A percentile compares a stretch with the other conserved stretches of the same genome.
Evolutionary conservation across 2,888 invertebrate genomes (phyloP).

Genomic region (Nomada ferruginata): DNA sequence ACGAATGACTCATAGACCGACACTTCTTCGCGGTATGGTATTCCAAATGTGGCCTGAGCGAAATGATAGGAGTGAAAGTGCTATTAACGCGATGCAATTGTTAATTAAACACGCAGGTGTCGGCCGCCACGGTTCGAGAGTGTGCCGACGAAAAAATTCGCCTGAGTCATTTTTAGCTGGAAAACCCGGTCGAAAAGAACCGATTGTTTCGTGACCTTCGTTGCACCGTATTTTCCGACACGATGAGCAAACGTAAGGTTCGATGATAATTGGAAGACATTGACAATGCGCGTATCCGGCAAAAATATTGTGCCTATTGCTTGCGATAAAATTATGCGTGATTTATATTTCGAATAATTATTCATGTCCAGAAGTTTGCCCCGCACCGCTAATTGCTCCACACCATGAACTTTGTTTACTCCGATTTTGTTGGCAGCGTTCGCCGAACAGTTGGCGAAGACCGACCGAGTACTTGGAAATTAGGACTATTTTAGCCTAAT

Average conservation of each 20-base stretch:
- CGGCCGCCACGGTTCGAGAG: background rate
- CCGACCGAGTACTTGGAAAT: constrained; percentile 12
- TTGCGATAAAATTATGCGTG: no score
- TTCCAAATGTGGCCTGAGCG: constrained; percentile 38
- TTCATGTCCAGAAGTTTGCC: background rate
- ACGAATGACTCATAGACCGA: constrained; percentile 23
- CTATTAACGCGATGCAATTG: constrained; percentile 47
- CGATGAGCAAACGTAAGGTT: background rate
- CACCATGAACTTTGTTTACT: background rate
- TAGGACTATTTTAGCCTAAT: constrained; percentile 34
- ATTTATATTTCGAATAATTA: constrained; percentile 1
- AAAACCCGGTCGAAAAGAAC: constrained; percentile 18
- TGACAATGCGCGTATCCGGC: no score
- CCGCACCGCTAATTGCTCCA: constrained; percentile 1
- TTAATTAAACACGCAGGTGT: constrained; percentile 47
- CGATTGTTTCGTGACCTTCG: background rate
- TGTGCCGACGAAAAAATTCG: background rate
- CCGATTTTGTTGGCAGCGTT: constrained; percentile 8
- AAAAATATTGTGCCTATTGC: no score
- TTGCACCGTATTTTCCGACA: background rate
- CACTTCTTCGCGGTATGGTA: constrained; percentile 46
- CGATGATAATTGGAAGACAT: no score
- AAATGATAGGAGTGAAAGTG: constrained; percentile 61
- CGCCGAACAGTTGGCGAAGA: background rate
- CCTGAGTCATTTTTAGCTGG: constrained; percentile 29